Percentiles rank a stretch among this genome's conserved stretches.
Evolutionary conservation across 2,888 invertebrate genomes (phyloP).

Genomic region (Tachystola acroxantha): DNA sequence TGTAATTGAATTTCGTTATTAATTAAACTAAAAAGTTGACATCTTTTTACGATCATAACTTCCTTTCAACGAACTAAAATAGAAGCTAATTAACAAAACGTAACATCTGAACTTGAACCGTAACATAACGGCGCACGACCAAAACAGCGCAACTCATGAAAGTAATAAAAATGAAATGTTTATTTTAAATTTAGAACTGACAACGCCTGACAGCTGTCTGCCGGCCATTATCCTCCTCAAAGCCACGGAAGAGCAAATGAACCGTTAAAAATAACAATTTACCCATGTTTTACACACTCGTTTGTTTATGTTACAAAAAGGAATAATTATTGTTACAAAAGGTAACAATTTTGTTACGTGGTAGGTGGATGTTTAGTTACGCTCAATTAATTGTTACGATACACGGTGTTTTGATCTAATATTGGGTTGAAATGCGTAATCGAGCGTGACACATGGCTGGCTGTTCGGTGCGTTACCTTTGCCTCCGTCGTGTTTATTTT

Average conservation of each 20-base stretch:
- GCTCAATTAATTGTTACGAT: conserved; percentile 43
- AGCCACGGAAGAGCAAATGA: conserved; percentile 59
- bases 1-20: too few species aligned
- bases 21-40: not conserved
- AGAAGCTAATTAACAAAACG: conserved; percentile 20
- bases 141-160: conserved; percentile 35
- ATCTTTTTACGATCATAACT: conserved; percentile 3
- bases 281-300: conserved; percentile 48
- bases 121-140: too few species aligned
- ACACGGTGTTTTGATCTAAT: conserved; percentile 19
- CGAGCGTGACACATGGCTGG: conserved; percentile 41
- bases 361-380: conserved; percentile 54
- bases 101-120: too few species aligned
- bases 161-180: conserved; percentile 52
- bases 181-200: conserved; percentile 70
- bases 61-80: conserved; percentile 22
- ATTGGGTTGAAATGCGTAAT: conserved; percentile 30
- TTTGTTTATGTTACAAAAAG: conserved; percentile 30
- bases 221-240: conserved; percentile 50
- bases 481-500: conserved; percentile 35
- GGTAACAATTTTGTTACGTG: conserved; percentile 38
- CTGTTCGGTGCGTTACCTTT: conserved; percentile 23
- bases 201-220: conserved; percentile 66
- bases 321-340: conserved; percentile 14
- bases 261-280: conserved; percentile 65